phyloP scores from a whole-genome alignment of 2,888 invertebrate species.

The Odontomyia ornata region DNA sequence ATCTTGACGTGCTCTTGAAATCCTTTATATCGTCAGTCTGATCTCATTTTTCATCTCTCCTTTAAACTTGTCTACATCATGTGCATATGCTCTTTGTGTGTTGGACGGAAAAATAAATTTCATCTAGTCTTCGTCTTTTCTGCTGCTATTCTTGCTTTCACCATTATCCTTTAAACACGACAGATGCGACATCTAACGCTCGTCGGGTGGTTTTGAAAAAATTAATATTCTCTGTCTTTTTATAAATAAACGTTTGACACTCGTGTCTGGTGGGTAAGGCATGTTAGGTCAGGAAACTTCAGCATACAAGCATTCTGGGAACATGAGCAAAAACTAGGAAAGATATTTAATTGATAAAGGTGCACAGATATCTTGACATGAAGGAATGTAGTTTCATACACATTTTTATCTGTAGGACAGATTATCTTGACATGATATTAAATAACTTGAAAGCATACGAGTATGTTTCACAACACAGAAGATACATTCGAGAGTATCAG shows the following conservation, averaged over 20 bases:
- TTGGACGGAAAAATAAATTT: conserved; percentile 39
- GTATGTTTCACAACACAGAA: too few species aligned
- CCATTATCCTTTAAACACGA: conserved; percentile 31
- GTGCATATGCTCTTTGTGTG: conserved; percentile 41
- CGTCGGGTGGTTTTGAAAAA: conserved; percentile 2
- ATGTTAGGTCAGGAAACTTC: neutral
- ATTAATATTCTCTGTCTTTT: conserved; percentile 8
- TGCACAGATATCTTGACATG: too few species aligned
- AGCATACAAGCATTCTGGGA: neutral
- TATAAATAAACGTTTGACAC: conserved; percentile 1
- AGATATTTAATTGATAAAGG: neutral
- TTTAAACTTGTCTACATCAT: conserved; percentile 38
- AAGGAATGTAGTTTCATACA: too few species aligned
- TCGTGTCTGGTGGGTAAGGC: neutral
- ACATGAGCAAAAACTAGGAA: neutral
- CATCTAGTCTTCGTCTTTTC: conserved; percentile 27
- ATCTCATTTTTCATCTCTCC: conserved; percentile 40
- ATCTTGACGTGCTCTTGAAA: conserved; percentile 41
- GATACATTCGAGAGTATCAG: too few species aligned
- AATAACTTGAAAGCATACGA: too few species aligned
- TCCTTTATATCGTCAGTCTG: conserved; percentile 42
- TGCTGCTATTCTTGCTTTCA: neutral
- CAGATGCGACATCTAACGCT: conserved; percentile 33
- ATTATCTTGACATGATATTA: too few species aligned
- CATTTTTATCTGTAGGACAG: too few species aligned